phyloP scores from a whole-genome alignment of 2,888 invertebrate genomes.

The Campopleginae sp. region DNA sequence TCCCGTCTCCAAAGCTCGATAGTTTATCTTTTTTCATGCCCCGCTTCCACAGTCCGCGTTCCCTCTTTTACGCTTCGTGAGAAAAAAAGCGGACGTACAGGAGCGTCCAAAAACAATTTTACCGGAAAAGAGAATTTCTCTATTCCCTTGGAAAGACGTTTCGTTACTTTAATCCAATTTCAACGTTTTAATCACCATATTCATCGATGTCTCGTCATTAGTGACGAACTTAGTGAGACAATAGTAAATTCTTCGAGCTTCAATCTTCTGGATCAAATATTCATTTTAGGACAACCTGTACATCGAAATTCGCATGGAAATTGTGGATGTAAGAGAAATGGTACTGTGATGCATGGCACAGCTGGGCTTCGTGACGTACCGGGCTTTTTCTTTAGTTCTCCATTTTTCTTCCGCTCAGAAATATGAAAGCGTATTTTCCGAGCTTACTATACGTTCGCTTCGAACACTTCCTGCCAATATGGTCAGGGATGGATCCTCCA shows the following conservation, averaged over 20 bases:
- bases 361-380: constrained; percentile 43
- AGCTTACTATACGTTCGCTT: constrained; percentile 36
- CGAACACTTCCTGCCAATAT: constrained; percentile 24
- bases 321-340: constrained; percentile 42
- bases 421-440: constrained; percentile 48
- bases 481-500: not conserved
- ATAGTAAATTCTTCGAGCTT: not conserved
- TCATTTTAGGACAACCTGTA: not conserved
- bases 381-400: constrained; percentile 47
- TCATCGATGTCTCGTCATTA: not conserved
- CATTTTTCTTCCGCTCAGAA: constrained; percentile 24
- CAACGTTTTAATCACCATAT: not conserved
- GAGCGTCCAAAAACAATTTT: not conserved
- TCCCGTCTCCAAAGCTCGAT: constrained; percentile 27
- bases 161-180: not conserved
- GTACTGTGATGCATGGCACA: constrained; percentile 45
- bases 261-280: not conserved
- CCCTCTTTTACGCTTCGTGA: constrained; percentile 40
- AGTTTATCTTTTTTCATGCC: constrained; percentile 38
- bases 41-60: not conserved
- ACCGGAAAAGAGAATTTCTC: not conserved
- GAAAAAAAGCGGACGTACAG: constrained; percentile 6
- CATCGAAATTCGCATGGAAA: constrained; percentile 30
- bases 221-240: not conserved
- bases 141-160: not conserved